Conservation (phyloP, 2,113 vertebrate species). For the Brachyhypopomus gauderio region DNA sequence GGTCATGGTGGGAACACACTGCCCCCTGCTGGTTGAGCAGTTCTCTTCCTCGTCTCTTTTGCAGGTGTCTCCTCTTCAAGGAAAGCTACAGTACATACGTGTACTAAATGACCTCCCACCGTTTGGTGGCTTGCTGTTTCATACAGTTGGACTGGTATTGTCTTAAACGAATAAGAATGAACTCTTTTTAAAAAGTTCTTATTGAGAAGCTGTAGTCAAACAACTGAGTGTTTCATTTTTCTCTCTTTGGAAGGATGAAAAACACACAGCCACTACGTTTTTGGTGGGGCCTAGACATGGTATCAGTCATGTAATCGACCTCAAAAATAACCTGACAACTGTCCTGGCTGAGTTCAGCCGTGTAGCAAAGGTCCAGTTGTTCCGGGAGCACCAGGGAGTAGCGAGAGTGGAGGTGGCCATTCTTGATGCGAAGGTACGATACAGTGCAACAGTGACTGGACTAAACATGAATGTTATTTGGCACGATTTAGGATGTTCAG, state of each 20-base stretch:
- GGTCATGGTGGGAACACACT: conserved; percentile 20
- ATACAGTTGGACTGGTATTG: conserved; percentile 95
- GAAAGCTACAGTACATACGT: conserved; percentile 96
- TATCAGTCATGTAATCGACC: conserved; percentile 97
- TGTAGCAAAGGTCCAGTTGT: conserved; percentile 94
- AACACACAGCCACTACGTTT: conserved; percentile 91
- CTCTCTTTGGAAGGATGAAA: conserved; percentile 81
- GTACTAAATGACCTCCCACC: conserved; percentile 96
- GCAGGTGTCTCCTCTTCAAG: conserved; percentile 90
- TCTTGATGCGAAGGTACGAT: conserved; percentile 90
- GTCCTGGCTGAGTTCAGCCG: conserved; percentile 96
- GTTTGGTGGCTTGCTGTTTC: conserved; percentile 94
- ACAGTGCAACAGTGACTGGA: not conserved
- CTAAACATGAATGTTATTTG: not conserved
- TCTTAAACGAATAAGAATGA: not conserved
- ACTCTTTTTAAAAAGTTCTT: not conserved
- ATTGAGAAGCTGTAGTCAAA: not conserved
- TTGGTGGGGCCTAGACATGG: conserved; percentile 95
- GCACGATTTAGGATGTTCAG: not conserved
- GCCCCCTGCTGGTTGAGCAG: conserved; percentile 32
- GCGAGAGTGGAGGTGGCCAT: conserved; percentile 94
- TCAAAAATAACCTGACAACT: conserved; percentile 98
- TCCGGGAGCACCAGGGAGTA: conserved; percentile 92
- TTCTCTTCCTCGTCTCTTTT: not conserved
- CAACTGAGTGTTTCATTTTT: not conserved